Evolutionary conservation across 2,888 invertebrate genomes (phyloP).

Genomic region (Laspeyria flexula): DNA sequence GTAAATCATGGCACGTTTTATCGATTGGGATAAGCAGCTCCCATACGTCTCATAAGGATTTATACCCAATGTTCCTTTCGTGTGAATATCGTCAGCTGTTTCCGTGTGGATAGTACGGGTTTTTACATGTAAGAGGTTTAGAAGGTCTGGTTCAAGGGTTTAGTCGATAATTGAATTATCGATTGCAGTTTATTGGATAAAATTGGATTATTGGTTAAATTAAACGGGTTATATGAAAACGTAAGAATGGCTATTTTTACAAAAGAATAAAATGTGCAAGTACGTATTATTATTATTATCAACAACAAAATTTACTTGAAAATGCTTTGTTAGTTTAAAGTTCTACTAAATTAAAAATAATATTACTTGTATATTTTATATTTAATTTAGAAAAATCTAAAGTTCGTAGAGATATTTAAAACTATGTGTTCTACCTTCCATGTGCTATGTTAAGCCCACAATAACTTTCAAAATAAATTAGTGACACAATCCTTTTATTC

Average conservation of each 20-base stretch:
- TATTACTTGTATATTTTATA: no score
- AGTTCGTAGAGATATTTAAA: no score
- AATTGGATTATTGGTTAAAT: neutral
- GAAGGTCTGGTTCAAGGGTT: no score
- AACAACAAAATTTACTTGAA: no score
- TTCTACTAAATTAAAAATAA: no score
- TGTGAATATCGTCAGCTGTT: conserved; percentile 32
- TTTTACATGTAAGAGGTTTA: neutral
- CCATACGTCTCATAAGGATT: conserved; percentile 13
- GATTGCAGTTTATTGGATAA: neutral
- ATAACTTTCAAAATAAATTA: neutral
- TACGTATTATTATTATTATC: no score
- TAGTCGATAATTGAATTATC: neutral
- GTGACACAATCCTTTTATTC: neutral
- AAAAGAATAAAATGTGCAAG: no score
- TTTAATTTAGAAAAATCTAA: no score
- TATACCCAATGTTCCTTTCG: conserved; percentile 29
- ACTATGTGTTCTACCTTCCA: no score
- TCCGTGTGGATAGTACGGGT: neutral
- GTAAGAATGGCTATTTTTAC: no score
- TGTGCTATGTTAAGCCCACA: no score
- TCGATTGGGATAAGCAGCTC: conserved; percentile 37
- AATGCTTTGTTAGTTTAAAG: no score
- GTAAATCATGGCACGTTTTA: conserved; percentile 49
- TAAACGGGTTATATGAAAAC: neutral